Percentiles rank a stretch among this genome's conserved stretches.
Evolutionary conservation across 2,888 invertebrate species (phyloP).

Genomic region (Ganaspis brasiliensis): DNA sequence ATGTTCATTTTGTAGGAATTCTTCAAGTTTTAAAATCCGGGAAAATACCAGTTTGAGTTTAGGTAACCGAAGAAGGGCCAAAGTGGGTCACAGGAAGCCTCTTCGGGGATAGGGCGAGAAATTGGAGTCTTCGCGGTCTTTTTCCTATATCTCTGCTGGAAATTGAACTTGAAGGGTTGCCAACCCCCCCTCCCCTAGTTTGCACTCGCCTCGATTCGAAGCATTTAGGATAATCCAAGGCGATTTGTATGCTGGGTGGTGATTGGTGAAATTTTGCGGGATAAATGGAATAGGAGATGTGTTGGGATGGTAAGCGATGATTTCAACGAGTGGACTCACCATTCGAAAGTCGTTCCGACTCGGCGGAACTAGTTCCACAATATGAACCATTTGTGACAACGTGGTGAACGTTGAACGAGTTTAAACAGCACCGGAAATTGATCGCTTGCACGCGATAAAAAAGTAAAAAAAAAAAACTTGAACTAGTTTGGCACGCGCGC

Average conservation of each 20-base stretch:
- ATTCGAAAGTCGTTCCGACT: conserved; percentile 80
- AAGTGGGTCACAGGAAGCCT: conserved; percentile 36
- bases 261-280: background rate
- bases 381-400: conserved; percentile 79
- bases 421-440: conserved; percentile 43
- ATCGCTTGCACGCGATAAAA: conserved; percentile 36
- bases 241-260: conserved; percentile 15
- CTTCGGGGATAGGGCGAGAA: conserved; percentile 3
- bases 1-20: background rate
- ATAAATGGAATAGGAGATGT: background rate
- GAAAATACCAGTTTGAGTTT: background rate
- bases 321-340: conserved; percentile 71
- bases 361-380: conserved; percentile 79
- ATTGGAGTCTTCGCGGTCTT: background rate
- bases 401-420: conserved; percentile 47
- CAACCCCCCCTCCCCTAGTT: background rate
- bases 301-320: conserved; percentile 4
- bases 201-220: background rate
- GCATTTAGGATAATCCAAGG: conserved; percentile 7
- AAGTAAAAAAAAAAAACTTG: conserved; percentile 41
- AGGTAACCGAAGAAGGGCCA: background rate
- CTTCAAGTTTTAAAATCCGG: background rate
- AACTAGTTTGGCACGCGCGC: conserved; percentile 46
- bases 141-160: background rate
- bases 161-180: conserved; percentile 30